Evolutionary conservation across 2,888 invertebrate genomes (phyloP).

Genomic region (Pantelozetes paolii): DNA sequence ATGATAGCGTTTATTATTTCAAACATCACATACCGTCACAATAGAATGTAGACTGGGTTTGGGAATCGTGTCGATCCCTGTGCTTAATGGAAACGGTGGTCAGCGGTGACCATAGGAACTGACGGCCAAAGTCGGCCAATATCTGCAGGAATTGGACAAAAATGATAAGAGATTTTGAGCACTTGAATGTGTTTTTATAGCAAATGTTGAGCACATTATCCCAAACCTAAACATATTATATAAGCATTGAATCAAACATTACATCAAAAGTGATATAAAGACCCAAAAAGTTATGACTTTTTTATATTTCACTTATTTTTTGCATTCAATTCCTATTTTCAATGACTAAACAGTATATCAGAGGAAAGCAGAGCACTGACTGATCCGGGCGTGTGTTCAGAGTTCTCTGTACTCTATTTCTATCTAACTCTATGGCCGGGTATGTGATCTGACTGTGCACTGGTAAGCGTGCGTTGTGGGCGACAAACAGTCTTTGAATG

Average conservation of each 20-base stretch:
- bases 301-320: not conserved
- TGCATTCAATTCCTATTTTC: not conserved
- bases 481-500: conserved; percentile 12
- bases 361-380: not conserved
- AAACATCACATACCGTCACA: not conserved
- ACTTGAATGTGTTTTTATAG: too few relatives aligned
- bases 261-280: not conserved
- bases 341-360: not conserved
- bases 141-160: not conserved
- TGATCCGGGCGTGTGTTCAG: conserved; percentile 20
- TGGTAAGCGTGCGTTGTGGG: conserved; percentile 30
- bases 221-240: too few relatives aligned
- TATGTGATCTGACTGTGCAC: not conserved
- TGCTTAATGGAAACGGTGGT: not conserved
- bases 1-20: not conserved
- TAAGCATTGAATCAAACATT: too few relatives aligned
- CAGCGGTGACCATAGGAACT: conserved; percentile 23
- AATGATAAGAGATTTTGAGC: not conserved
- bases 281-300: not conserved
- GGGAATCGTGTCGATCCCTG: not conserved
- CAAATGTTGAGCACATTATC: too few relatives aligned
- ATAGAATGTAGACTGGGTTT: not conserved
- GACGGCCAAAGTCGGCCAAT: conserved; percentile 28
- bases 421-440: not conserved
- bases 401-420: not conserved